Evolutionary conservation across 2,797 vertebrate genomes (phyloP).

Genomic region (Helicolenus hilgendorfi): DNA sequence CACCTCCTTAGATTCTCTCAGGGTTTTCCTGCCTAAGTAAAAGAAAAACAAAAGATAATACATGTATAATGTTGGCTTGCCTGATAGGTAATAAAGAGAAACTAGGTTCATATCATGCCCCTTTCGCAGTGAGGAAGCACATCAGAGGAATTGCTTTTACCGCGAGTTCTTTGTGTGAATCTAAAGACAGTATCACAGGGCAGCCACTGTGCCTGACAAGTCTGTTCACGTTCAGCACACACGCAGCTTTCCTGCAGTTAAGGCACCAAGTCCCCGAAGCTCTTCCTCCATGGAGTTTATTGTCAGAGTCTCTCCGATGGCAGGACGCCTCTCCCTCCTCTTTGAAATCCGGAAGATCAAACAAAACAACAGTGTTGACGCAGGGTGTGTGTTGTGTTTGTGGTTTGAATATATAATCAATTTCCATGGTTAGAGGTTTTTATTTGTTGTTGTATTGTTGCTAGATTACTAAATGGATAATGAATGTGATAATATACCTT

Average conservation of each 20-base stretch:
- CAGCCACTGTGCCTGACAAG: constrained; percentile 77
- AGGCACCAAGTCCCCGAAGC: constrained; percentile 83
- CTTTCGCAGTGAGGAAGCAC: constrained; percentile 71
- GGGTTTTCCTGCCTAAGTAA: constrained; percentile 49
- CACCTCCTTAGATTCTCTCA: constrained; percentile 11
- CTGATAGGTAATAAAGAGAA: constrained; percentile 61
- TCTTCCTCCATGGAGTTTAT: constrained; percentile 84
- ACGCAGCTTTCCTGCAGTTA: constrained; percentile 77
- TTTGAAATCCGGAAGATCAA: constrained; percentile 87
- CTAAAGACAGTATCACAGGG: constrained; percentile 76
- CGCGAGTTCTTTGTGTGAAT: constrained; percentile 73
- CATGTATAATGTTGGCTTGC: constrained; percentile 17
- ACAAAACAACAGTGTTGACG: constrained; percentile 78
- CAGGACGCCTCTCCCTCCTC: constrained; percentile 73
- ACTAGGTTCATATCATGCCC: constrained; percentile 63
- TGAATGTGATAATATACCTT: constrained; percentile 35
- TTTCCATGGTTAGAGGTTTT: constrained; percentile 74
- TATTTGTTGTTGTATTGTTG: constrained; percentile 66
- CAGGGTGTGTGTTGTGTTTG: constrained; percentile 77
- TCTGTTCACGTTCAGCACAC: constrained; percentile 75
- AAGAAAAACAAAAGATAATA: constrained; percentile 35
- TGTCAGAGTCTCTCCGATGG: constrained; percentile 80
- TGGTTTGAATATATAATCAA: constrained; percentile 82
- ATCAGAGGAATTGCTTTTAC: constrained; percentile 75
- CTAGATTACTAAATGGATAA: constrained; percentile 65